Base-by-base conservation (phyloP, 2,888 invertebrate genomes). In the Phortica okadai region DNA sequence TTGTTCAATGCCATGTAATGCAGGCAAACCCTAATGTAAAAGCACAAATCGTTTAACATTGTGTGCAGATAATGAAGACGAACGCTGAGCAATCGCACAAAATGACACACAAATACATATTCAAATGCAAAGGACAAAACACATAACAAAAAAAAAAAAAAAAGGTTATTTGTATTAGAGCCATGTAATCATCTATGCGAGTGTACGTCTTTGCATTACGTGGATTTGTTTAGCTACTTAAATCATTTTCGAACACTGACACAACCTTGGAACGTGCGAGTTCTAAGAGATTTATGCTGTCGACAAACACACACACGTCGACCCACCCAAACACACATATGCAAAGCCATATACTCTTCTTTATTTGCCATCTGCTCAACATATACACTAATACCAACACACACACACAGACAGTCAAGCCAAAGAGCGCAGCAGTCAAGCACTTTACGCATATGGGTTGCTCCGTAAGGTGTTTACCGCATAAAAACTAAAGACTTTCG, bases 401-500 rank as follows among this genome's bases (percentile, higher is more conserved):
- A 41, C 11, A 42, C 66, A 66, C 41, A 41, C 0, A 33, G 5
- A 66, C 14, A 33, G 42, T 41, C 14, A 66, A 33, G 42, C 41
- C 14, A n/a, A 66, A 11, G 33, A 33, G 33, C 33, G 33, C 33
- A 33, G 33, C 33, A 33, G 33, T 33, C 33, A 33, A 33, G 33
- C 41, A 66, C 41, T 66, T n/a, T 66, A 8, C 10, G 21, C 21
- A 5, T 62, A 25, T 62, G 44, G 16, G 62, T 62, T 62, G 4
- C 21, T 45, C 8, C 21, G 5, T 69, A 45, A 69, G 69, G 69
- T 69, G 69, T 69, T 45, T 69, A 69, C 44, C 69, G 11, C 50
- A 69, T 69, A 21, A 67, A 67, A 67, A 42, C 45, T 45, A 45
- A 69, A 69, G 69, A 69, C 69, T 69, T 69, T 45, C 21, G 69